phyloP scores from a whole-genome alignment of 2,888 invertebrate species.

The Sthenelais limicola region DNA sequence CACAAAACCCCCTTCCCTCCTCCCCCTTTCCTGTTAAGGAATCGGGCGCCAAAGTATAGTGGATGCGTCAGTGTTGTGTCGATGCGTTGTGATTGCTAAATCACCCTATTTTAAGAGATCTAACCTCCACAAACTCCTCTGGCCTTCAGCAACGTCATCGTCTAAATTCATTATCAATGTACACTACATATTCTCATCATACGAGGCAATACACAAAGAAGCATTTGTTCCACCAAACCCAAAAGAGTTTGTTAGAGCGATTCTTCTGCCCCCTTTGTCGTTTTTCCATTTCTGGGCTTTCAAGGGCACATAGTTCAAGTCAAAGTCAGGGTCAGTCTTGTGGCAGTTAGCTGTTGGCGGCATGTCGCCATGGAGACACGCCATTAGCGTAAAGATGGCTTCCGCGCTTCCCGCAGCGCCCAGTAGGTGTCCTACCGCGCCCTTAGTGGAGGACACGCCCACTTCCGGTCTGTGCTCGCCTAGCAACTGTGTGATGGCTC shows the following conservation, averaged over 20 bases:
- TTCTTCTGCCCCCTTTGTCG: slow-evolving; percentile 63
- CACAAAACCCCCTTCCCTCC: too few species aligned
- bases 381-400: slow-evolving; percentile 86
- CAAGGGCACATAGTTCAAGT: slow-evolving; percentile 81
- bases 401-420: slow-evolving; percentile 98
- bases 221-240: slow-evolving; percentile 99
- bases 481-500: slow-evolving; percentile 63
- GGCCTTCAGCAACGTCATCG: too few species aligned
- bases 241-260: slow-evolving; percentile 96
- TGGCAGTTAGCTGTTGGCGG: slow-evolving; percentile 93
- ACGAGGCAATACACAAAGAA: slow-evolving; percentile 72
- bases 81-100: too few species aligned
- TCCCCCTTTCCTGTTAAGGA: too few species aligned
- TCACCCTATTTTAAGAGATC: too few species aligned
- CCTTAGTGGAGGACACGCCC: slow-evolving; percentile 88
- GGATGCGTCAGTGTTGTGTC: too few species aligned
- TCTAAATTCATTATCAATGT: too few species aligned
- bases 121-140: too few species aligned
- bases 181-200: too few species aligned
- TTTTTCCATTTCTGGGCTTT: slow-evolving; percentile 77
- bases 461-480: slow-evolving; percentile 73
- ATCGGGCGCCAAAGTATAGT: too few species aligned
- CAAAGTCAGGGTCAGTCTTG: slow-evolving; percentile 76
- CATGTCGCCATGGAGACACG: slow-evolving; percentile 82
- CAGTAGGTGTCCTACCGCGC: slow-evolving; percentile 95